phyloP scores from a whole-genome alignment of 2,797 vertebrate species.

The Cossypha caffra region DNA sequence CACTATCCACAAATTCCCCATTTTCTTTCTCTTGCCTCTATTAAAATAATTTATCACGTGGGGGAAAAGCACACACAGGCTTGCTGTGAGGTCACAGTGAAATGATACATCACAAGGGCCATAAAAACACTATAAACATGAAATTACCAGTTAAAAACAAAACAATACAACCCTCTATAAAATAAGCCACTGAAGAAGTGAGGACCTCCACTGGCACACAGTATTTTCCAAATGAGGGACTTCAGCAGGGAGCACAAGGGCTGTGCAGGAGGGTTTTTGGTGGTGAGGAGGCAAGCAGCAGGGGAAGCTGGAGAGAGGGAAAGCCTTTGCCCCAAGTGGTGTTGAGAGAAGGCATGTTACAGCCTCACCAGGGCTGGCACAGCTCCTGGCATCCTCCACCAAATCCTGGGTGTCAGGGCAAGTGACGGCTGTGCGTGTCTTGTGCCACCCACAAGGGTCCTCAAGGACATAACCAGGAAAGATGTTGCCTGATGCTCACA shows the following conservation, averaged over 20 bases:
- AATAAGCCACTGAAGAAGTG: not conserved
- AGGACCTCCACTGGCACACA: not conserved
- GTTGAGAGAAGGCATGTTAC: not conserved
- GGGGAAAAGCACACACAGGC: not conserved
- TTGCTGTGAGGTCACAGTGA: not conserved
- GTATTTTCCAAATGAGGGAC: not conserved
- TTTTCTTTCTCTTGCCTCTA: slow-evolving; percentile 6
- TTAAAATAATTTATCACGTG: not conserved
- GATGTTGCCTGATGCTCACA: not conserved
- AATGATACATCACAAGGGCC: not conserved
- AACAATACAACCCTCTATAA: not conserved
- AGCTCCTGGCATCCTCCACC: not conserved
- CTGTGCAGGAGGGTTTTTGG: not conserved
- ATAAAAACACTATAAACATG: not conserved
- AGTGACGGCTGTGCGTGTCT: fast-evolving
- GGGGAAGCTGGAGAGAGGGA: not conserved
- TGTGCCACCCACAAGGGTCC: fast-evolving
- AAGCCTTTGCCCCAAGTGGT: not conserved
- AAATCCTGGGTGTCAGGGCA: not conserved
- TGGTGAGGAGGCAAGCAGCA: not conserved
- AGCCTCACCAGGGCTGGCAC: not conserved
- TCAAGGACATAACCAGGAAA: not conserved
- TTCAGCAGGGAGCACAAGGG: not conserved
- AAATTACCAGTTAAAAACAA: not conserved
- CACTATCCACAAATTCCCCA: not conserved